Percentiles rank a stretch among this genome's conserved stretches.
Conservation (phyloP, 64 coral and sea anemone species). For the Stichodactyla helianthus region DNA sequence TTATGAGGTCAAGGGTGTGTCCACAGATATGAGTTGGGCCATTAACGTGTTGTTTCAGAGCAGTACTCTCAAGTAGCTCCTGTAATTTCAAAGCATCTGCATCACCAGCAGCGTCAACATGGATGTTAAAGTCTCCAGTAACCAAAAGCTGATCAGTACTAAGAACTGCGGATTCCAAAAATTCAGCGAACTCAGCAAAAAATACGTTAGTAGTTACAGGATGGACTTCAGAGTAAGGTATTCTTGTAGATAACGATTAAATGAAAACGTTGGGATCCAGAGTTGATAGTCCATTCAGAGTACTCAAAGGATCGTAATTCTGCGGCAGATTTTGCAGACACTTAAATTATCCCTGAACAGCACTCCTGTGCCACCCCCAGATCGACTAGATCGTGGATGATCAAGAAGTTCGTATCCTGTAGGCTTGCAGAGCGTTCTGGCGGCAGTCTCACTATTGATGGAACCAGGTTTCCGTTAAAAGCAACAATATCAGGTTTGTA, state of each 20-base stretch:
- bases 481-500: conserved; percentile 49
- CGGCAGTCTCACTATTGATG: conserved; percentile 29
- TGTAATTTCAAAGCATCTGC: too few species aligned
- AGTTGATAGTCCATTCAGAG: conserved; percentile 32
- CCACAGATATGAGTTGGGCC: too few species aligned
- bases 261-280: conserved; percentile 14
- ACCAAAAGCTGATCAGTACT: too few species aligned
- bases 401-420: conserved; percentile 40
- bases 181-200: conserved; percentile 32
- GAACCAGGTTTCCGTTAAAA: conserved; percentile 58
- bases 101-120: too few species aligned
- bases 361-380: too few species aligned
- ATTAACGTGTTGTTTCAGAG: too few species aligned
- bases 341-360: conserved; percentile 26
- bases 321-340: conserved; percentile 1
- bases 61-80: too few species aligned
- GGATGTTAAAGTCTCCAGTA: too few species aligned
- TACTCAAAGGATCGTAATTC: conserved; percentile 6
- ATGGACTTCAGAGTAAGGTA: conserved; percentile 37
- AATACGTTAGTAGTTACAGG: conserved; percentile 39
- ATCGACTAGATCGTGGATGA: conserved; percentile 29
- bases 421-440: conserved; percentile 28
- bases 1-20: too few species aligned
- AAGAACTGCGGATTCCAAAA: conserved; percentile 34
- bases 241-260: conserved; percentile 28